Conservation (phyloP, 1,140 invertebrate species). For the Bombyx mori region ASM3026992v2 NC_085107.1:10925001-10925500, state of each 20-base stretch:
- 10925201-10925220: background rate
- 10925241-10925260: background rate
- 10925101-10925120: constrained; percentile 38
- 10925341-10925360: constrained; percentile 15
- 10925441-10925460: too few species aligned
- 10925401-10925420: too few species aligned
- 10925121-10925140: constrained; percentile 55
- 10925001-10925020: constrained; percentile 72
- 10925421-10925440: too few species aligned
- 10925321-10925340: constrained; percentile 12
- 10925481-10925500: too few species aligned
- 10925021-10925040: constrained; percentile 22
- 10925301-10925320: constrained; percentile 43
- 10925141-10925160: constrained; percentile 52
- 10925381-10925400: background rate
- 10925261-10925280: background rate
- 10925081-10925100: constrained; percentile 8
- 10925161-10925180: constrained; percentile 19
- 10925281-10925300: constrained; percentile 30
- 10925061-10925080: background rate
- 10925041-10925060: constrained; percentile 2
- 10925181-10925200: background rate
- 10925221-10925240: background rate
- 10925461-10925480: too few species aligned
- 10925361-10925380: constrained; percentile 29